Percentiles rank a stretch among this genome's conserved stretches.
phyloP scores from a whole-genome alignment of 2,888 invertebrate genomes.

The Reticulitermes lucifugus region DNA sequence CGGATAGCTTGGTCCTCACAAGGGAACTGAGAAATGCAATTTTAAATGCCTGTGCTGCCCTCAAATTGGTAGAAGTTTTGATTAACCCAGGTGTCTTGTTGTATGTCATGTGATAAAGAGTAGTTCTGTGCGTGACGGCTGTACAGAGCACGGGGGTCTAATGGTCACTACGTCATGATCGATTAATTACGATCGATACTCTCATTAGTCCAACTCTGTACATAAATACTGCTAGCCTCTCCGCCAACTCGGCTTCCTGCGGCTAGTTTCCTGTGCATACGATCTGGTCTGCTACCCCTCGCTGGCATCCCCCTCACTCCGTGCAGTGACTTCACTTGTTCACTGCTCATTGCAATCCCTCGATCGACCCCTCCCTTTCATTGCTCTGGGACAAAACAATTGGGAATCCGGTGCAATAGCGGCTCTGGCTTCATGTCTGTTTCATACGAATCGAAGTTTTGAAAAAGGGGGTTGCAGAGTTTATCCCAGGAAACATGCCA shows the following conservation, averaged over 20 bases:
- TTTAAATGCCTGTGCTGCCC: neutral
- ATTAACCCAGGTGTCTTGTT: slow-evolving; percentile 29
- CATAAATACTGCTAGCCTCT: slow-evolving; percentile 27
- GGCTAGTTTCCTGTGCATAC: slow-evolving; percentile 37
- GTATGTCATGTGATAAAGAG: neutral
- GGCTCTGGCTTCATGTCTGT: neutral
- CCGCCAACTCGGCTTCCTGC: slow-evolving; percentile 16
- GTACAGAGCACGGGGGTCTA: neutral
- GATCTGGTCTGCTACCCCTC: slow-evolving; percentile 17
- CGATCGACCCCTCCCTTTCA: slow-evolving; percentile 36
- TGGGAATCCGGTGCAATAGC: slow-evolving; percentile 35
- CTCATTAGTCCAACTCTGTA: slow-evolving; percentile 36
- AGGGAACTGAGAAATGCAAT: neutral
- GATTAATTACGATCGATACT: slow-evolving; percentile 38
- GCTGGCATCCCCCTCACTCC: neutral
- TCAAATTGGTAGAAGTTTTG: neutral
- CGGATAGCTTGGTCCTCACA: neutral
- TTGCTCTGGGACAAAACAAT: slow-evolving; percentile 38
- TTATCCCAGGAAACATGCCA: slow-evolving; percentile 2
- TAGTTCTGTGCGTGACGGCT: neutral
- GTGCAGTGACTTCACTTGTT: slow-evolving; percentile 32
- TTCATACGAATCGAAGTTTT: slow-evolving; percentile 33
- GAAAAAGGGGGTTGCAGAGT: slow-evolving; percentile 22
- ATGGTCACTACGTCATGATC: slow-evolving; percentile 33
- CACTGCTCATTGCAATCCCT: slow-evolving; percentile 34